Evolutionary conservation across 2,113 vertebrate genomes (phyloP).

Genomic region (Psephotus haematonotus): DNA sequence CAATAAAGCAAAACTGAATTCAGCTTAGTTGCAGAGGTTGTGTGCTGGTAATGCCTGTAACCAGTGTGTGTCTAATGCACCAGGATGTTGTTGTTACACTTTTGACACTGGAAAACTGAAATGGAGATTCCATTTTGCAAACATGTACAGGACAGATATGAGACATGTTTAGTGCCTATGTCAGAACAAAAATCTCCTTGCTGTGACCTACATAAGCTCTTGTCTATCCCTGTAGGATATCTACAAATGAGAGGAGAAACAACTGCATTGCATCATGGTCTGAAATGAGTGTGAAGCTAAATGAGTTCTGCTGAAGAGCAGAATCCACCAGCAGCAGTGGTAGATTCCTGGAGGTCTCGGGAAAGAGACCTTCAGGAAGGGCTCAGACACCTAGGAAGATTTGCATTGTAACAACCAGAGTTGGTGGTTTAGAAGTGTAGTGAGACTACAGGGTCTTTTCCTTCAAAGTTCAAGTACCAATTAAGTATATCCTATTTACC

Average conservation of each 20-base stretch:
- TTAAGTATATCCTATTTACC: background rate
- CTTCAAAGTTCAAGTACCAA: background rate
- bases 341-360: background rate
- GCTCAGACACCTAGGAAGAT: background rate
- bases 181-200: background rate
- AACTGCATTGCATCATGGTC: background rate
- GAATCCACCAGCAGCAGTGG: background rate
- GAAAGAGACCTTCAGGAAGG: background rate
- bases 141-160: background rate
- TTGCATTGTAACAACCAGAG: background rate
- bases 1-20: background rate
- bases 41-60: background rate
- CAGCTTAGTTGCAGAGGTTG: background rate
- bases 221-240: background rate
- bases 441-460: background rate
- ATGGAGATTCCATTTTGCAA: background rate
- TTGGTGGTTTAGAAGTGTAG: background rate
- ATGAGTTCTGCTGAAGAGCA: background rate
- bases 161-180: background rate
- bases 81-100: background rate
- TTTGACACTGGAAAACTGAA: background rate
- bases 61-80: fast-evolving
- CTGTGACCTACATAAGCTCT: background rate
- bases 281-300: background rate
- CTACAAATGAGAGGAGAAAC: background rate